phyloP scores from a whole-genome alignment of 2,888 invertebrate species.

The Acrobasis suavella region DNA sequence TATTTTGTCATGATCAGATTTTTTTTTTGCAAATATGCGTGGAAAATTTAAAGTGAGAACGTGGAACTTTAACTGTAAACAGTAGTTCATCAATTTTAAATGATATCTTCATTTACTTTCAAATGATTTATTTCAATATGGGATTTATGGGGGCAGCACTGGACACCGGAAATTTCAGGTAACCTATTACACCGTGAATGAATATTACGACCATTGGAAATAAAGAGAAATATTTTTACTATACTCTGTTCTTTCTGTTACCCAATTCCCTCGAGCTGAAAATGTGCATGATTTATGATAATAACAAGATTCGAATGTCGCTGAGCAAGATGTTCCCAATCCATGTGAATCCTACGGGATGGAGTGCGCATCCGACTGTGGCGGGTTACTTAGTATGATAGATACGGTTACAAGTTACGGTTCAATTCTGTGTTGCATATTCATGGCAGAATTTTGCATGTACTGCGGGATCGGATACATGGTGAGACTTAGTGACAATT shows the following conservation, averaged over 20 bases:
- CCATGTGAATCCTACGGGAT: conserved; percentile 8
- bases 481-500: background rate
- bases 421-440: background rate
- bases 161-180: too few relatives aligned
- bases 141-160: too few relatives aligned
- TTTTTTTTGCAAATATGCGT: too few relatives aligned
- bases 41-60: too few relatives aligned
- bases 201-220: conserved; percentile 35
- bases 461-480: background rate
- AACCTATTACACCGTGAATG: too few relatives aligned
- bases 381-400: conserved; percentile 1
- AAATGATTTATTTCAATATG: too few relatives aligned
- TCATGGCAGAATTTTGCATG: background rate
- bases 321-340: conserved; percentile 1
- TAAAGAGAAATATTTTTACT: conserved; percentile 39
- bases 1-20: too few relatives aligned
- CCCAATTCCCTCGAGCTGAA: conserved; percentile 3
- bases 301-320: conserved; percentile 17
- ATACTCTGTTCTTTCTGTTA: conserved; percentile 14
- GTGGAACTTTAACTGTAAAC: too few relatives aligned
- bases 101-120: too few relatives aligned
- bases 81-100: too few relatives aligned
- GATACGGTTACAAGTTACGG: background rate
- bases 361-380: conserved; percentile 1
- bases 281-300: conserved; percentile 6